Evolutionary conservation across 2,797 vertebrate genomes (phyloP), one percentile per base, ranked within the genome.

Genomic region (Tapera naevia): DNA sequence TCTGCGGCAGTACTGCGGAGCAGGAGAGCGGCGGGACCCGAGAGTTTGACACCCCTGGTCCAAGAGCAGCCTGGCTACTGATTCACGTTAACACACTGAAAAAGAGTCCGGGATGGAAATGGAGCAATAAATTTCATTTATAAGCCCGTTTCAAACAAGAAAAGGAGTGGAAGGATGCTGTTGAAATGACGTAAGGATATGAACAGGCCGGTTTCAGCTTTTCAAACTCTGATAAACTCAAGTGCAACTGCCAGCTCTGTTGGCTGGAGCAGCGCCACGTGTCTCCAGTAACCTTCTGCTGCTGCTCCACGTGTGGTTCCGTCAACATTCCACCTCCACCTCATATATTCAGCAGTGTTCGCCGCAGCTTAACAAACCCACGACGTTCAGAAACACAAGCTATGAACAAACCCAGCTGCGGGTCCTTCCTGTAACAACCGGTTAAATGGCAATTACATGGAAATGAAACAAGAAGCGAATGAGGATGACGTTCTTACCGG

Each of bases 401-500:
- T 84, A 85, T 16, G 79, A 89, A 33, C 86, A 58, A 75, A 84
- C 85, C 96, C 96, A 96, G 97, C 96, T 97, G 97, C 97, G 98
- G 98, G 97, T 98, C 97, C 95, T 97, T 98, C 98, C 98, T 98
- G 97, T 96, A 98, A 98, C 95, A 98, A 97, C 61, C 96, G 97
- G 93, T 96, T 97, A 96, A 97, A 97, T 73, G 28, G 84, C 94
- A 96, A 98, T 97, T 97, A 98, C 96, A 98, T 97, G 98, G 99
- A 98, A 97, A 98, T 97, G 96, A 98, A 95, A 97, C 45, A 97
- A 97, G 96, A 97, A 99, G 98, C 97, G 97, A 98, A 98, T 98
- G 97, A 98, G 96, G 97, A 98, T 97, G 97, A 98, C 96, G 91
- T 97, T 98, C 99, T 99, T 99, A 99, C 99, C 99, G 97, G 98